Conservation (phyloP, 2,888 invertebrate species). For the Choreutis nemorana region DNA sequence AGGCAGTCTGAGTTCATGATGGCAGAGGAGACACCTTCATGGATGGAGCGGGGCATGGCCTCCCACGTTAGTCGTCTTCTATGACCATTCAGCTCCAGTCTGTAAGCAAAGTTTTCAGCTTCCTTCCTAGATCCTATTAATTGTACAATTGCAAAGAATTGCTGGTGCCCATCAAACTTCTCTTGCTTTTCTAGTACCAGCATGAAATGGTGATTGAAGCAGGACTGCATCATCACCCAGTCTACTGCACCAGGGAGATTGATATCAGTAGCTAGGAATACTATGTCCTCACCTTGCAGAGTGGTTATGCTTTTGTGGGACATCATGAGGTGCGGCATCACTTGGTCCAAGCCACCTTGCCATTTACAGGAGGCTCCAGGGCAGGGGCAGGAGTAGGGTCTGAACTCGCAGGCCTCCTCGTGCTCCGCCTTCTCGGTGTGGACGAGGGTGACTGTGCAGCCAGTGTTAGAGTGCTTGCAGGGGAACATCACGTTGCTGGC, state of each 20-base stretch:
- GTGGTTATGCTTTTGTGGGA: slow-evolving; percentile 98
- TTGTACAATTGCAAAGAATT: slow-evolving; percentile 98
- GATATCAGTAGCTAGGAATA: slow-evolving; percentile 98
- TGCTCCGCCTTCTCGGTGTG: slow-evolving; percentile 99
- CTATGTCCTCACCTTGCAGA: slow-evolving; percentile 98
- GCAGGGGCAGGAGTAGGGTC: slow-evolving; percentile 98
- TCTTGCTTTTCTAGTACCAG: slow-evolving; percentile 98
- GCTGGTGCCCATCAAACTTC: slow-evolving; percentile 95
- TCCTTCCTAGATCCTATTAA: slow-evolving; percentile 98
- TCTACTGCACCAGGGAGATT: slow-evolving; percentile 99
- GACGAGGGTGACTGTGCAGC: slow-evolving; percentile 90
- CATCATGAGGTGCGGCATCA: slow-evolving; percentile 98
- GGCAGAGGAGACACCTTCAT: slow-evolving; percentile 97
- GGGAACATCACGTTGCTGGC: slow-evolving; percentile 98
- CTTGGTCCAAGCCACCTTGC: slow-evolving; percentile 97
- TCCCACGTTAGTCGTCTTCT: slow-evolving; percentile 97
- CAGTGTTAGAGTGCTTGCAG: slow-evolving; percentile 96
- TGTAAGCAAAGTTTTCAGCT: slow-evolving; percentile 98
- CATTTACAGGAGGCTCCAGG: slow-evolving; percentile 99
- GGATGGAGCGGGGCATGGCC: slow-evolving; percentile 97
- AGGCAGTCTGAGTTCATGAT: slow-evolving; percentile 98
- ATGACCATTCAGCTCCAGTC: slow-evolving; percentile 96
- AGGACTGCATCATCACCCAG: slow-evolving; percentile 99
- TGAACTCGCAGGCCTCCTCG: slow-evolving; percentile 97
- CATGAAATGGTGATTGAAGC: slow-evolving; percentile 99